Conservation (phyloP, 2,888 invertebrate species). For the Oxycera nigricornis region DNA sequence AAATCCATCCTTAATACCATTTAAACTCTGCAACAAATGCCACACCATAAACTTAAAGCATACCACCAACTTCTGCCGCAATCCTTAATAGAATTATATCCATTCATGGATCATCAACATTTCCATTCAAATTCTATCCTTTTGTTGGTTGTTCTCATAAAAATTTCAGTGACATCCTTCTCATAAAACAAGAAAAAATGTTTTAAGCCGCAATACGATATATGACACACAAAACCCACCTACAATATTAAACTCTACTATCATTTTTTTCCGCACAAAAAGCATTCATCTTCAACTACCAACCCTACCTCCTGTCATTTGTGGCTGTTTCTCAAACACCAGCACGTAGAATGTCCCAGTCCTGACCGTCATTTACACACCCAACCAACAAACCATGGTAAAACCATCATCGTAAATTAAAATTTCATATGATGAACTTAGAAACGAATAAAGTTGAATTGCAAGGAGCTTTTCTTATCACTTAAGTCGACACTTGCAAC, state of each 20-base stretch:
- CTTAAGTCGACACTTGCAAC: slow-evolving; percentile 26
- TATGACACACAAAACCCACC: not conserved
- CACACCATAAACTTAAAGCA: not conserved
- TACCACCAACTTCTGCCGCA: not conserved
- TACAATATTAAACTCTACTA: not conserved
- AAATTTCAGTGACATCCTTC: slow-evolving; percentile 25
- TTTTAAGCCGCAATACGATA: not conserved
- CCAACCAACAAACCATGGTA: not conserved
- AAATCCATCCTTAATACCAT: not conserved
- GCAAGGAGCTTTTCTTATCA: slow-evolving; percentile 27
- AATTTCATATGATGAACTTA: slow-evolving; percentile 32
- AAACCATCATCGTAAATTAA: slow-evolving; percentile 25
- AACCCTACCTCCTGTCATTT: not conserved
- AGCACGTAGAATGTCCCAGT: not conserved
- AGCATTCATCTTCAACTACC: not conserved
- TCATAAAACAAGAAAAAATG: slow-evolving; percentile 28
- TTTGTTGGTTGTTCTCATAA: not conserved
- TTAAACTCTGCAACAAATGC: not conserved
- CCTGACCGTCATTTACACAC: too few relatives aligned
- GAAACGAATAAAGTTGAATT: slow-evolving; percentile 32
- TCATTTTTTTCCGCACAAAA: not conserved
- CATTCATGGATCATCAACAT: slow-evolving; percentile 32
- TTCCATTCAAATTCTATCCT: slow-evolving; percentile 16
- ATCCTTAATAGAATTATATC: slow-evolving; percentile 8
- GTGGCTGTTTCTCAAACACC: not conserved